These are phyloP conservation scores for Muricea muricata DNA, from an alignment of 92 coral and sea anemone genomes.

Conservation along the genomic window DNA sequence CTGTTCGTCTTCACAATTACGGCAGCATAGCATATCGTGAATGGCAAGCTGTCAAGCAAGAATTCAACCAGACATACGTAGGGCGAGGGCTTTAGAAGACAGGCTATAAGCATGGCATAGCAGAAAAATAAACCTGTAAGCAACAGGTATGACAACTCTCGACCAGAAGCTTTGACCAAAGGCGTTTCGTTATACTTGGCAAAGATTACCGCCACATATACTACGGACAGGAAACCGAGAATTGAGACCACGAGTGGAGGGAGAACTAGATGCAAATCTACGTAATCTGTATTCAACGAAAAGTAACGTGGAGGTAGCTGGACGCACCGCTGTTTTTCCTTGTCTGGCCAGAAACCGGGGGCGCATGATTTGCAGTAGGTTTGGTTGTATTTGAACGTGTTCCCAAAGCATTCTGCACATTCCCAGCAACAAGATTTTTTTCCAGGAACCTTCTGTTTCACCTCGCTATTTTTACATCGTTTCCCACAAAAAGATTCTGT, in stretches of 20 bases:
- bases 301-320: slow-evolving; percentile 70
- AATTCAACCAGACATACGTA: slow-evolving; percentile 80
- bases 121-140: slow-evolving; percentile 80
- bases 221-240: slow-evolving; percentile 71
- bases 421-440: slow-evolving; percentile 89
- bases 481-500: slow-evolving; percentile 76
- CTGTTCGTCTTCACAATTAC: slow-evolving; percentile 96
- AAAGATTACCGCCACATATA: slow-evolving; percentile 75
- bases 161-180: slow-evolving; percentile 92
- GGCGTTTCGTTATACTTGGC: slow-evolving; percentile 84
- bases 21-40: slow-evolving; percentile 90
- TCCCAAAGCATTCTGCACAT: slow-evolving; percentile 79
- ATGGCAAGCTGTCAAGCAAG: slow-evolving; percentile 83
- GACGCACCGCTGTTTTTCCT: slow-evolving; percentile 66
- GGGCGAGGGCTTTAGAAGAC: slow-evolving; percentile 72
- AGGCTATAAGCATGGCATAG: slow-evolving; percentile 70
- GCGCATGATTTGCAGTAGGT: slow-evolving; percentile 81
- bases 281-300: slow-evolving; percentile 53
- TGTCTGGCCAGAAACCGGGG: slow-evolving; percentile 79
- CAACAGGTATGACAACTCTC: slow-evolving; percentile 85
- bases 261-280: slow-evolving; percentile 63
- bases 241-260: slow-evolving; percentile 82
- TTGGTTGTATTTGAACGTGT: slow-evolving; percentile 69
- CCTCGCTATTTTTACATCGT: slow-evolving; percentile 73
- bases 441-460: slow-evolving; percentile 73